Evolutionary conservation across 2,113 vertebrate genomes (phyloP).

Genomic region (Ploceus nigricollis): DNA sequence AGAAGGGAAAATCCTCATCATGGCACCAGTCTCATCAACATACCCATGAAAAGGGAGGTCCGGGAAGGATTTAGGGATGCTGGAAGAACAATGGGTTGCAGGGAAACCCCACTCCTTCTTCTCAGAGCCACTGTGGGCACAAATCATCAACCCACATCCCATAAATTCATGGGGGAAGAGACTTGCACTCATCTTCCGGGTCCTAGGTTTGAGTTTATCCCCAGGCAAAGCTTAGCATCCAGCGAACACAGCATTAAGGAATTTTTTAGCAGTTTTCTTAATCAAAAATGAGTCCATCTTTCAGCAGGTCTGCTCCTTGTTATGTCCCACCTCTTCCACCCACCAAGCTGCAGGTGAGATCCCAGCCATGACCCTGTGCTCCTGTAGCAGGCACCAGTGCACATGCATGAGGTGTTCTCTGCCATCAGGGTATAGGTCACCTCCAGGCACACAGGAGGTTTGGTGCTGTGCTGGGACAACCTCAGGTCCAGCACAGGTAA

Average conservation of each 20-base stretch:
- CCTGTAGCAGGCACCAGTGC: too few relatives aligned
- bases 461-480: background rate
- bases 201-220: background rate
- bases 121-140: accelerated
- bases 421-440: background rate
- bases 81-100: background rate
- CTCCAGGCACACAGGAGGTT: background rate
- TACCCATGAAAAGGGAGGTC: background rate
- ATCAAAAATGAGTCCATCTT: background rate
- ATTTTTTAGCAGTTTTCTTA: background rate
- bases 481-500: background rate
- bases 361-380: accelerated
- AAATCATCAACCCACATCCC: background rate
- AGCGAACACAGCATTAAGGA: background rate
- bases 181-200: background rate
- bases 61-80: background rate
- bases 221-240: background rate
- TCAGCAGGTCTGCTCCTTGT: background rate
- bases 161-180: background rate
- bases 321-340: background rate
- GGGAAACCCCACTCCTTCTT: background rate
- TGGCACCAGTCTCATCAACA: background rate
- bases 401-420: background rate
- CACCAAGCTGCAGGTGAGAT: too few relatives aligned
- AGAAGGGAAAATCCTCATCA: background rate